Percentiles rank a stretch among this genome's conserved stretches.
Conservation (phyloP, 2,888 invertebrate genomes). For the Philhelius pedissequus region DNA sequence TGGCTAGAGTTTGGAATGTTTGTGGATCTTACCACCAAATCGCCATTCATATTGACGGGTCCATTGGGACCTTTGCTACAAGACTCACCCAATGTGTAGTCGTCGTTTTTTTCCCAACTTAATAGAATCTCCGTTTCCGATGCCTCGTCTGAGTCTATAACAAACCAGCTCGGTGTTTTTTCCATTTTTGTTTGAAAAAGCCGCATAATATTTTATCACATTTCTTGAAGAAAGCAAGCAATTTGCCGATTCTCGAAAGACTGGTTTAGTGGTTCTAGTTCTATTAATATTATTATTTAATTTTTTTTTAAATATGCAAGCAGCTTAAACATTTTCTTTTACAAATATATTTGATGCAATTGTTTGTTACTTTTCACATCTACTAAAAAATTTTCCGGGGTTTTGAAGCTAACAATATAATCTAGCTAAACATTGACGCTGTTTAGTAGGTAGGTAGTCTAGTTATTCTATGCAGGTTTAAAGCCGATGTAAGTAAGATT, state of each 20-base stretch:
- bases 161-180: not conserved
- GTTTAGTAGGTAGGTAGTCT: no score
- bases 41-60: no score
- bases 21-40: not conserved
- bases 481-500: no score
- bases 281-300: not conserved
- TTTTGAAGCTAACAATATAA: no score
- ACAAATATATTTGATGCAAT: no score
- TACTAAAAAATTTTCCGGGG: no score
- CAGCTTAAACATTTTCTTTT: no score
- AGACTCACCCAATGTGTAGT: not conserved
- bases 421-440: no score
- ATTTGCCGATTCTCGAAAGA: not conserved
- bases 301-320: not conserved
- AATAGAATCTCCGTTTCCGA: not conserved
- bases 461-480: no score
- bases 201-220: not conserved
- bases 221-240: not conserved
- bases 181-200: not conserved
- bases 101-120: not conserved
- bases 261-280: not conserved
- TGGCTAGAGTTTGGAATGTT: not conserved
- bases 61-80: not conserved
- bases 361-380: no score
- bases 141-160: not conserved